phyloP scores from a whole-genome alignment of 2,113 vertebrate genomes.

The Petrocephalus zakoni region DNA sequence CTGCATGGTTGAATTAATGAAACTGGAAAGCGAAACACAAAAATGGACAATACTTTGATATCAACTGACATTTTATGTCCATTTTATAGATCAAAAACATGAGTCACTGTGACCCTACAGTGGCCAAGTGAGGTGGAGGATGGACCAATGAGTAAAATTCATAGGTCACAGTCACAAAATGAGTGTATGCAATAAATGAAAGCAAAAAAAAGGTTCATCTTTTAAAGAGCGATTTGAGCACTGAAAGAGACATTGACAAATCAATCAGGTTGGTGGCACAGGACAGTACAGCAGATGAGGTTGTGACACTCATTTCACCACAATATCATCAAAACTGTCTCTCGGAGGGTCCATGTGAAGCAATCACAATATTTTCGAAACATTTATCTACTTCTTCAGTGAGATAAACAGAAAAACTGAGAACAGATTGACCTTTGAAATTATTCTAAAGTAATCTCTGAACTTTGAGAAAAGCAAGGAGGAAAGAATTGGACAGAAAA shows the following conservation, averaged over 20 bases:
- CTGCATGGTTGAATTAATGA: background rate
- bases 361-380: background rate
- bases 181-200: background rate
- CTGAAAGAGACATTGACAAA: background rate
- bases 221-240: background rate
- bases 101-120: background rate
- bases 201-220: background rate
- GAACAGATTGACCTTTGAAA: constrained; percentile 1
- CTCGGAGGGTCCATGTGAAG: background rate
- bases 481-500: background rate
- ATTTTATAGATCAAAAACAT: background rate
- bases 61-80: background rate
- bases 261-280: background rate
- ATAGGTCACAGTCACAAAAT: background rate
- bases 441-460: background rate
- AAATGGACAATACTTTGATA: background rate
- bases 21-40: background rate
- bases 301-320: background rate
- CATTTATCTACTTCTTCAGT: background rate
- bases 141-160: background rate
- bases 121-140: background rate
- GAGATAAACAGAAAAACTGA: background rate
- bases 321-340: background rate
- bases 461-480: background rate
- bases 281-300: background rate